Base-by-base conservation (phyloP, 2,797 vertebrate species). In the Aulostomus chinensis region DNA sequence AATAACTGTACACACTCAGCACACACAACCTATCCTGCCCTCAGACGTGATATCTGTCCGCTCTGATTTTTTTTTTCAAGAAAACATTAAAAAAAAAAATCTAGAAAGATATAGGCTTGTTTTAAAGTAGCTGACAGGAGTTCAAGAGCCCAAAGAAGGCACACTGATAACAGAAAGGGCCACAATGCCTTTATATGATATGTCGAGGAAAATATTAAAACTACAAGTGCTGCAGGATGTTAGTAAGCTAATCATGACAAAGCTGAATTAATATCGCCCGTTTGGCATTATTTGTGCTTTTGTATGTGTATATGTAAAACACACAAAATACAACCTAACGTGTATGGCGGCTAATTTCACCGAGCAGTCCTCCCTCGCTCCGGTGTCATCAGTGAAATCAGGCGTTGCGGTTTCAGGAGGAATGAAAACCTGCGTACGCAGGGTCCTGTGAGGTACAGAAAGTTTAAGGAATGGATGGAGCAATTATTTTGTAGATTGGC, bases 61-160 rank as follows among this genome's bases (percentile, higher is more conserved):
- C 18, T 45, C 25, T 18, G 14, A 29, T 26, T 36, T 36, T 46
- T 45, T 35, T 24, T 52, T 59, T 51, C 29, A 20, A 25, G 32
- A 4, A 10, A 46, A 48, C 7, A 34, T 1, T 18, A 43, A 67
- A 18, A 15, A 55, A n/a, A 2, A 3, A 25, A 1, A 51, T n/a
- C n/a, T n/a, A n/a, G n/a, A n/a, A n/a, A n/a, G n/a, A n/a, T n/a
- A n/a, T n/a, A 55, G 37, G 52, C 11, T 22, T 1, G 14, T 73
- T n/a, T n/a, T n/a, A n/a, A n/a, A n/a, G n/a, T n/a, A n/a, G n/a
- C n/a, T n/a, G n/a, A n/a, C n/a, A n/a, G n/a, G n/a, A n/a, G n/a
- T n/a, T n/a, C n/a, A n/a, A n/a, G n/a, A n/a, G n/a, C n/a, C n/a
- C 17, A 21, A 3, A 70, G 56, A 58, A 81, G 84, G 81, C 81